Base-by-base conservation (phyloP, 2,888 invertebrate genomes). In the Tetragnatha montana region DNA sequence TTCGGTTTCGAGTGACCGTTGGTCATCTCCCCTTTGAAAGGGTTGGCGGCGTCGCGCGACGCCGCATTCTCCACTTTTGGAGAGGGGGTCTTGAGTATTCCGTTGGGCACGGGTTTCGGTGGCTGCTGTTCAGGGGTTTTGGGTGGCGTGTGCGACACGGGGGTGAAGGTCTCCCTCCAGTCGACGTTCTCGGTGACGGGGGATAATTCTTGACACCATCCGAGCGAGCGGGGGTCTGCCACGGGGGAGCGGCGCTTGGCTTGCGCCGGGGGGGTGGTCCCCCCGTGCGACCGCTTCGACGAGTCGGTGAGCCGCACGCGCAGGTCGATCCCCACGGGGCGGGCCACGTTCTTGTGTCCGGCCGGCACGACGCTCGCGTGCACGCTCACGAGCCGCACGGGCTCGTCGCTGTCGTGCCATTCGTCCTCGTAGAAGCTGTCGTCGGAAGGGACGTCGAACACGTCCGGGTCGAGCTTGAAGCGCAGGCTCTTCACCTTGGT, bases 391-490 rank as follows among this genome's bases (percentile, higher is more conserved):
- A 90, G 60, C 50, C 51, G n/a, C 21, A 90, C 84, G 2, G 90
- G 90, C 73, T 90, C 90, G 19, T 87, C 83, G 8, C 50, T 60
- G 14, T 83, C 83, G 8, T 35, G 47, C 19, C 82, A 76, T 19
- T 90, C 90, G 8, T 90, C 87, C 21, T 85, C 89, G 71, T 90
- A 85, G 22, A 86, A 87, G 47, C 90, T 86, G 84, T 90, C 86
- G 21, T 90, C 90, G 19, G 90, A 90, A 6, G 90, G 90, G 21
- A 90, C 87, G 50, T 90, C 90, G 76, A 87, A 90, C 12, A 90
- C 78, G 49, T 90, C 90, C 69, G 90, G 90, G 47, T 90, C 90
- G 76, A 90, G 90, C 60, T 90, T 90, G 73, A 90, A 90, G 49
- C 90, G 90, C 35, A 90, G 87, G 69, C 49, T 90, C 69, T 90